Percentiles rank a stretch among this genome's conserved stretches.
Conservation (phyloP, 2,113 vertebrate genomes). For the Phainopepla nitens region DNA sequence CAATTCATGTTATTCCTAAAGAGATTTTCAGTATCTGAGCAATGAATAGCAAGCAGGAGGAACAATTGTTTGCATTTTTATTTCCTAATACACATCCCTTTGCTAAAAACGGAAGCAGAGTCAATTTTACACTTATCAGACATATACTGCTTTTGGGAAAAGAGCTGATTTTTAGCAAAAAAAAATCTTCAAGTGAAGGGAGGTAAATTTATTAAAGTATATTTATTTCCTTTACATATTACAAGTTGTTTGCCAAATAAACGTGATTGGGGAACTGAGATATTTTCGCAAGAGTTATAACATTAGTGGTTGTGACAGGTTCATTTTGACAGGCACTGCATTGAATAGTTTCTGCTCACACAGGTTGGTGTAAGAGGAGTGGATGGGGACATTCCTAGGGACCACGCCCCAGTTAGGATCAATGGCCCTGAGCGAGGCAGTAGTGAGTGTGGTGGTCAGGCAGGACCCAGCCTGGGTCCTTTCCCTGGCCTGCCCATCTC, state of each 20-base stretch:
- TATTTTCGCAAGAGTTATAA: not conserved
- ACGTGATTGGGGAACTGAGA: not conserved
- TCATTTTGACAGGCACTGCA: not conserved
- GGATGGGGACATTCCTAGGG: not conserved
- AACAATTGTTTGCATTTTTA: slow-evolving; percentile 14
- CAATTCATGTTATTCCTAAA: slow-evolving; percentile 59
- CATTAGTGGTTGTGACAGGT: not conserved
- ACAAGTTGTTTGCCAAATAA: not conserved
- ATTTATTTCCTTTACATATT: not conserved
- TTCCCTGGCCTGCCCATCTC: not conserved
- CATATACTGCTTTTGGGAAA: not conserved
- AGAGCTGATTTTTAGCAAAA: not conserved
- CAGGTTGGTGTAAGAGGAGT: not conserved
- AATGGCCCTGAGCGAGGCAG: not conserved
- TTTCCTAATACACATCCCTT: not conserved
- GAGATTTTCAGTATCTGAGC: slow-evolving; percentile 35
- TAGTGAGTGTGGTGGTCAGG: not conserved
- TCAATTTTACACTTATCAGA: not conserved
- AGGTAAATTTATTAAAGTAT: not conserved
- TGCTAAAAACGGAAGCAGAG: not conserved
- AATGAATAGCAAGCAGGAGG: slow-evolving; percentile 24
- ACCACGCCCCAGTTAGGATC: not conserved
- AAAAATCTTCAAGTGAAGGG: not conserved
- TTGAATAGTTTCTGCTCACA: not conserved
- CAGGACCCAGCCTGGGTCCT: not conserved